phyloP scores from a whole-genome alignment of 2,888 invertebrate genomes.

The Bugulina stolonifera region DNA sequence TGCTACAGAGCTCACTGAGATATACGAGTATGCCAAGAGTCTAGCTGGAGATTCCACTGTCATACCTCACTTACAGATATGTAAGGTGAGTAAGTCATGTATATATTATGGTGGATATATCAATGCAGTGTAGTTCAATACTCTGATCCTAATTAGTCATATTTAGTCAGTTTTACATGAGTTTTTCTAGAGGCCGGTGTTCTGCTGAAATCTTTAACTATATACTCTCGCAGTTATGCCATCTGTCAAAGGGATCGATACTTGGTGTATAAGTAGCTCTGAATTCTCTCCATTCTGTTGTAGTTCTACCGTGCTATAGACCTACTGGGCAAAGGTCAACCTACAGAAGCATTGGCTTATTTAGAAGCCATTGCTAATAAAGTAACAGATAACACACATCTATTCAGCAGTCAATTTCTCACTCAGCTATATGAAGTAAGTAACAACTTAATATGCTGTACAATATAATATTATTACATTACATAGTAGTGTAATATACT shows the following conservation, averaged over 20 bases:
- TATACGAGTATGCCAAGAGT: conserved; percentile 85
- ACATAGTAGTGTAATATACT: neutral
- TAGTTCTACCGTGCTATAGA: conserved; percentile 9
- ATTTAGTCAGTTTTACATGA: no score
- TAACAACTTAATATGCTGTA: neutral
- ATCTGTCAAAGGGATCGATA: no score
- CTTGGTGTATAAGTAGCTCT: no score
- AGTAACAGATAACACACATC: neutral
- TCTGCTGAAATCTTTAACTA: no score
- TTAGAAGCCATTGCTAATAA: conserved; percentile 1
- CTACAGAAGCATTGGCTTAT: conserved; percentile 7
- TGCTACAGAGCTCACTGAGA: conserved; percentile 87
- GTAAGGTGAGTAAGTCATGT: conserved; percentile 30
- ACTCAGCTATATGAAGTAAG: conserved; percentile 4
- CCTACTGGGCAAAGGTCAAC: neutral
- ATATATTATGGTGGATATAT: no score
- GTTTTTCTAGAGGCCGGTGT: no score
- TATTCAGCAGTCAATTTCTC: neutral
- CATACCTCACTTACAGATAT: conserved; percentile 69
- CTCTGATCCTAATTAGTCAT: no score
- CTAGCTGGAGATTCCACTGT: conserved; percentile 69
- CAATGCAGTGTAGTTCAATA: no score
- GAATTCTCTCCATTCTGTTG: no score
- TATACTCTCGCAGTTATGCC: no score
- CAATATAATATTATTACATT: neutral